Evolutionary conservation across 2,888 invertebrate genomes (phyloP).

Genomic region (Ophion ventricosus): DNA sequence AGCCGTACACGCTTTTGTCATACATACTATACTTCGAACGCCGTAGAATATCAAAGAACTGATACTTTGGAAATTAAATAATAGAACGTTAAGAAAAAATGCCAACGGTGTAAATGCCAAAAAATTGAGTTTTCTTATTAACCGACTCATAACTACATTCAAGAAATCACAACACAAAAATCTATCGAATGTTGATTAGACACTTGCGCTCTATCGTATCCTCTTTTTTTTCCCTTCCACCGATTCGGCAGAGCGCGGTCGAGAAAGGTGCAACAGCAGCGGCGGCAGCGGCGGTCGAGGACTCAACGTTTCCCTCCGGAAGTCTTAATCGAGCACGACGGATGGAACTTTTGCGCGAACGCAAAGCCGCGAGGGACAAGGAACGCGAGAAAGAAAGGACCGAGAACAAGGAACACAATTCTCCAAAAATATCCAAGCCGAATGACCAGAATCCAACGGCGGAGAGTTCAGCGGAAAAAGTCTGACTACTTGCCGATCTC

Average conservation of each 20-base stretch:
- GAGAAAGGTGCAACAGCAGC: conserved; percentile 78
- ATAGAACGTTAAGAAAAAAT: no score
- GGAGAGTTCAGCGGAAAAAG: conserved; percentile 74
- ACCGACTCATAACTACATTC: no score
- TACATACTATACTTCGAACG: no score
- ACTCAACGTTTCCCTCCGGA: conserved; percentile 78
- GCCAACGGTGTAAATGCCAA: no score
- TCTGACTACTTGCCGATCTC: conserved; percentile 81
- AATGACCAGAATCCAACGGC: conserved; percentile 49
- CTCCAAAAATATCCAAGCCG: conserved; percentile 57
- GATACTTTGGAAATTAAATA: no score
- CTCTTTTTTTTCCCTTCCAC: conserved; percentile 10
- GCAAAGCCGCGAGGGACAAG: conserved; percentile 75
- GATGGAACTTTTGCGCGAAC: conserved; percentile 74
- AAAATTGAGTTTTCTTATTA: no score
- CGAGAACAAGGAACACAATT: conserved; percentile 60
- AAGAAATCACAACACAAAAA: no score
- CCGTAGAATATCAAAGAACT: no score
- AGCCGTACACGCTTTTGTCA: no score
- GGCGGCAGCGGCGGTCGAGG: conserved; percentile 78
- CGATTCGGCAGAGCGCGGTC: conserved; percentile 75
- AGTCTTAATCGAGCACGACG: conserved; percentile 77
- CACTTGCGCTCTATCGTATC: conserved; percentile 7
- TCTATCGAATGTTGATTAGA: no score
- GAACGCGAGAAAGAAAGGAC: conserved; percentile 72